These are phyloP conservation scores for Enteromius trimaculatus DNA, from an alignment of 2,797 vertebrate species.

Conservation along the genomic window DNA sequence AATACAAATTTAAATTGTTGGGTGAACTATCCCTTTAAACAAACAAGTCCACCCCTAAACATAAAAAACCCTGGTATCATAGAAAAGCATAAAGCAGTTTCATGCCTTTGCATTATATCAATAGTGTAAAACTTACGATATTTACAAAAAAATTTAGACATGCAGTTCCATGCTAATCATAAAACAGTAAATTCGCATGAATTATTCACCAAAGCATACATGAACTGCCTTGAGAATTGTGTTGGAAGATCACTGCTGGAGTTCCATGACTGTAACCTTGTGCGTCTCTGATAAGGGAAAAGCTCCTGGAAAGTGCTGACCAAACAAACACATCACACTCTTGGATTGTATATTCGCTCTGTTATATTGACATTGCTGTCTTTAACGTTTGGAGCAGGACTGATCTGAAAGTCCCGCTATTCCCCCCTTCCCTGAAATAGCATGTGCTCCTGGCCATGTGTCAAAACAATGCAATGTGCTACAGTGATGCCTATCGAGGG, in stretches of 20 bases:
- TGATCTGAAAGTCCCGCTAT: slow-evolving; percentile 59
- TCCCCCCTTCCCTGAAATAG: slow-evolving; percentile 50
- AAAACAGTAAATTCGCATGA: neutral
- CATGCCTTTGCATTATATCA: neutral
- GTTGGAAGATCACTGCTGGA: neutral
- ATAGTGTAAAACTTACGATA: neutral
- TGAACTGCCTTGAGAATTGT: neutral
- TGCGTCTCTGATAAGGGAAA: neutral
- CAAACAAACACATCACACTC: neutral
- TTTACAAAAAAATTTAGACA: neutral
- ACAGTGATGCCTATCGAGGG: slow-evolving; percentile 44
- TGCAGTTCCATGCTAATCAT: neutral
- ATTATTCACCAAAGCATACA: neutral
- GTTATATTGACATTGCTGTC: neutral
- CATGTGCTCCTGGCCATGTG: slow-evolving; percentile 69
- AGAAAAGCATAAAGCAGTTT: neutral
- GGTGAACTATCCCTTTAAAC: neutral
- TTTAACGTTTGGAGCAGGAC: neutral
- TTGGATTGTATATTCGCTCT: neutral
- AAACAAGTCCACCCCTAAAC: neutral
- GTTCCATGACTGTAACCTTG: neutral
- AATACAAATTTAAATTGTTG: neutral
- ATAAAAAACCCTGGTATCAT: neutral
- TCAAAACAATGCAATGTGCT: slow-evolving; percentile 68
- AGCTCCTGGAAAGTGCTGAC: neutral